Percentiles rank a stretch among this genome's conserved stretches.
These are phyloP conservation scores for Blera fallax DNA, from an alignment of 2,888 invertebrate genomes.

Conservation along the genomic window DNA sequence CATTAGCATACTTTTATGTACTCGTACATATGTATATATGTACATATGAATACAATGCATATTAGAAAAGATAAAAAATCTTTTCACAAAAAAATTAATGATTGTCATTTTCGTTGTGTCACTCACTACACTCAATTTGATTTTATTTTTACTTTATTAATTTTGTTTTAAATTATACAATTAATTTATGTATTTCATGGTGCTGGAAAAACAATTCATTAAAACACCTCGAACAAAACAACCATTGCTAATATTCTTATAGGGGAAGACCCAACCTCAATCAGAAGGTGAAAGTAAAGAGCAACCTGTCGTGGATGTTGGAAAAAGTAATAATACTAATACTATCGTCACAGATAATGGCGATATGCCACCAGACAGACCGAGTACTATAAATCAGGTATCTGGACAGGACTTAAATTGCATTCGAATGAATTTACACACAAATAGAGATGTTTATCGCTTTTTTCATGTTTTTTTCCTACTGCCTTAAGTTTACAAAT, in stretches of 20 bases:
- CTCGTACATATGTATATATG: no score
- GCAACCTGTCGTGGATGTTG: constrained; percentile 67
- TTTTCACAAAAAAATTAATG: neutral
- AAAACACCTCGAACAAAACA: constrained; percentile 45
- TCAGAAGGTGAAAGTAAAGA: constrained; percentile 73
- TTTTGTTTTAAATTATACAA: neutral
- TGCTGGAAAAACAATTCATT: constrained; percentile 45
- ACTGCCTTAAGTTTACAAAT: constrained; percentile 11
- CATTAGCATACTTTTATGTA: neutral
- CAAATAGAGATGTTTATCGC: constrained; percentile 38
- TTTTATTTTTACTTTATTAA: constrained; percentile 22
- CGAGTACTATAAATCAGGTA: constrained; percentile 73
- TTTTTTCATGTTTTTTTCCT: constrained; percentile 21
- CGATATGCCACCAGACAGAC: constrained; percentile 54
- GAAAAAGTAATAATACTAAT: constrained; percentile 53
- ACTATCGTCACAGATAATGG: constrained; percentile 63
- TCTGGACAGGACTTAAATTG: constrained; percentile 65
- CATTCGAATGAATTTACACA: constrained; percentile 27
- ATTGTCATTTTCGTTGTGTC: constrained; percentile 1
- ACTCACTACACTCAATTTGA: neutral
- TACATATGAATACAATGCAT: no score
- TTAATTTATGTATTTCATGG: constrained; percentile 44
- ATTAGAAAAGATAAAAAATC: constrained; percentile 2
- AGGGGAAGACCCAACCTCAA: constrained; percentile 74
- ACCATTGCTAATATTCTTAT: constrained; percentile 68